Conservation (phyloP, 2,797 vertebrate genomes). For the Bryconaethiops microstoma region DNA sequence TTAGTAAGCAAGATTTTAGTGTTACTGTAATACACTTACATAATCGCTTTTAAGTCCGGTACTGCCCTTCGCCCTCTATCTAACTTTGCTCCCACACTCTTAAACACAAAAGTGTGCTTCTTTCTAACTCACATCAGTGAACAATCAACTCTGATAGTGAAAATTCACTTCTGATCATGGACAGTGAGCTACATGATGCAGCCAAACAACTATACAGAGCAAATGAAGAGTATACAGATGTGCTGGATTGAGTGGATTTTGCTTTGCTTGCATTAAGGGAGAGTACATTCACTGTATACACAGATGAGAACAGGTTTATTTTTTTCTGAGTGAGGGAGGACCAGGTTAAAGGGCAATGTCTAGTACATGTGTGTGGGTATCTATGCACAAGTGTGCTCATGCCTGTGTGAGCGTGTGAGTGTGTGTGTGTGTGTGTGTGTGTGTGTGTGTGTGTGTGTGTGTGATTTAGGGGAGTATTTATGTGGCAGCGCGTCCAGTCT, state of each 20-base stretch:
- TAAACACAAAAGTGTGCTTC: neutral
- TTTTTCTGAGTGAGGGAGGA: slow-evolving; percentile 8
- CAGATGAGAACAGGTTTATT: slow-evolving; percentile 16
- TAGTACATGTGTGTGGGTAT: slow-evolving; percentile 13
- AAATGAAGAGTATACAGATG: neutral
- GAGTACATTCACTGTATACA: neutral
- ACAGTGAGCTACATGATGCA: neutral
- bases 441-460: neutral
- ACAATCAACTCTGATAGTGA: neutral
- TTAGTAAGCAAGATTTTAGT: neutral
- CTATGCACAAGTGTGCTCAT: slow-evolving; percentile 25
- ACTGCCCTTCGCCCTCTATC: neutral
- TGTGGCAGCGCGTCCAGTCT: slow-evolving; percentile 24
- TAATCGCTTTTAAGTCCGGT: neutral
- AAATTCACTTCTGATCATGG: neutral
- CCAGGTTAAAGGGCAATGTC: slow-evolving; percentile 35
- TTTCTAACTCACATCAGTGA: neutral
- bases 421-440: slow-evolving; percentile 24
- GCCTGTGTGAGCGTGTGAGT: slow-evolving; percentile 22
- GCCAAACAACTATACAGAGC: neutral
- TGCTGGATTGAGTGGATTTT: slow-evolving; percentile 18
- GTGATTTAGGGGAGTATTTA: slow-evolving; percentile 4
- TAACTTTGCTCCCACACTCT: neutral
- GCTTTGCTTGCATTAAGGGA: neutral
- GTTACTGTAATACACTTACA: neutral